Evolutionary conservation across 2,113 vertebrate genomes (phyloP).

Genomic region (Hassar affinis): DNA sequence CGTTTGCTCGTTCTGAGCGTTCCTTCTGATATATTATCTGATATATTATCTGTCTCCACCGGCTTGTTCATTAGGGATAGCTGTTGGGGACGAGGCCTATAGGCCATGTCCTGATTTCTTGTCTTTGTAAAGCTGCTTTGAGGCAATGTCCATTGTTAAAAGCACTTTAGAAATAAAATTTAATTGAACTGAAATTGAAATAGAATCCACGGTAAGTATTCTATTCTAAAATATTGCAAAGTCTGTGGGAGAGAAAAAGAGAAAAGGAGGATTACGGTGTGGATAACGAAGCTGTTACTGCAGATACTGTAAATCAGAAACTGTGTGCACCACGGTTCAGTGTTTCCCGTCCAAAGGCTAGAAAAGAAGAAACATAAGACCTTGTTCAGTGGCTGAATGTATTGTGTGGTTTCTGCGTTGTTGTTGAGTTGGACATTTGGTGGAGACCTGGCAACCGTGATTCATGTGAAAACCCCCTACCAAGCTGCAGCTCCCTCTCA

Average conservation of each 20-base stretch:
- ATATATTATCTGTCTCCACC: no score
- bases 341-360: background rate
- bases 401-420: background rate
- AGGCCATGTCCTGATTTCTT: no score
- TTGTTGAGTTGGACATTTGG: background rate
- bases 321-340: background rate
- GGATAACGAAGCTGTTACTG: background rate
- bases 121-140: no score
- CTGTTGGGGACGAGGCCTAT: no score
- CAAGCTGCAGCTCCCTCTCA: background rate
- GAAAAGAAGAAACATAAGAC: background rate
- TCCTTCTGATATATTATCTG: background rate
- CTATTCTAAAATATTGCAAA: background rate
- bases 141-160: no score
- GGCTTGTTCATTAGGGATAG: no score
- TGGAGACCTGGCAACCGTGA: background rate
- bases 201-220: background rate
- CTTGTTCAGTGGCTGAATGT: background rate
- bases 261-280: background rate
- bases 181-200: no score
- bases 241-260: background rate
- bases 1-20: background rate
- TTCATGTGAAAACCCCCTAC: background rate
- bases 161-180: no score
- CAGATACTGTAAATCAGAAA: background rate